phyloP scores from a whole-genome alignment of 1,140 invertebrate species.

The Steinernema feltiae region DNA sequence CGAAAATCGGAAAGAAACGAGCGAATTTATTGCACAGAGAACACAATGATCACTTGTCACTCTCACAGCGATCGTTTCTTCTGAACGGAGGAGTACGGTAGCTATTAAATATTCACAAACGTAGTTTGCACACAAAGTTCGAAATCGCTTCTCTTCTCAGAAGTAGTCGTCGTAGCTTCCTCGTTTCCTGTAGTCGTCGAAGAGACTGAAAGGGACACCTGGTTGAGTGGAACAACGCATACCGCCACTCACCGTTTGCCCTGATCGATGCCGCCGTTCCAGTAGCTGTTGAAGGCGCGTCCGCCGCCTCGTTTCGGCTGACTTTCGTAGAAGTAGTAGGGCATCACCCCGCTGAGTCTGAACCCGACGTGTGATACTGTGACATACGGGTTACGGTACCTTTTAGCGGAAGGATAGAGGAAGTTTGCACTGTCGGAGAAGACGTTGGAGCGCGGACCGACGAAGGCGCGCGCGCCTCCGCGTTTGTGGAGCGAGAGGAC shows the following conservation, averaged over 20 bases:
- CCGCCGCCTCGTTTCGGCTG: constrained; percentile 6
- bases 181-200: constrained; percentile 5
- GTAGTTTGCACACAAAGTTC: background rate
- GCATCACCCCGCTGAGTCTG: background rate
- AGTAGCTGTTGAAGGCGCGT: constrained; percentile 3
- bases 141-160: background rate
- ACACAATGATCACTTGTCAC: background rate
- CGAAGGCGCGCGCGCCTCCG: background rate
- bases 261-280: background rate
- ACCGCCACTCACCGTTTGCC: background rate
- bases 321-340: constrained; percentile 6
- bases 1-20: background rate
- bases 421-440: background rate
- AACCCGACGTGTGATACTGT: too few species aligned
- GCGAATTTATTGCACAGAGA: background rate
- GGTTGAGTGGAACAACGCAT: background rate
- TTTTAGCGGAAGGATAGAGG: background rate
- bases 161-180: background rate
- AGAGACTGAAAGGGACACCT: background rate
- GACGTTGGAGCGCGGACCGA: background rate
- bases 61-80: background rate
- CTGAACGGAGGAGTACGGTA: background rate
- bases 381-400: background rate
- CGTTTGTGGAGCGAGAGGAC: background rate
- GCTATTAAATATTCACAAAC: background rate